Evolutionary conservation across 2,888 invertebrate genomes (phyloP).

Genomic region (Heliconius ethilla): DNA sequence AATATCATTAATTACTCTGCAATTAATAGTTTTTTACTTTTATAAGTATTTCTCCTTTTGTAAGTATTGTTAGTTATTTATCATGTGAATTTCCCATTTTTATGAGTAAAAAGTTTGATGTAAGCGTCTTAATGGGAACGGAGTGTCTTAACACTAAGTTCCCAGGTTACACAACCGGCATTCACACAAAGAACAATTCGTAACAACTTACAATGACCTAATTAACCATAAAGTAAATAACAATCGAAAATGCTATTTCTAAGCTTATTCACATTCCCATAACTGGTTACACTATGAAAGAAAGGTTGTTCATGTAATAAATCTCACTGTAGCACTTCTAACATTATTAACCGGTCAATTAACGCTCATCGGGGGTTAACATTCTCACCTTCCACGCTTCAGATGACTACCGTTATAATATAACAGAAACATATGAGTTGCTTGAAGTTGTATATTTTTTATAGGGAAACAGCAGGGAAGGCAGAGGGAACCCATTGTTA

Average conservation of each 20-base stretch:
- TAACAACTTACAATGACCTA: no score
- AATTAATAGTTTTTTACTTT: no score
- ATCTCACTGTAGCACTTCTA: constrained; percentile 18
- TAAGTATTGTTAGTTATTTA: no score
- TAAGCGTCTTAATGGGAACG: no score
- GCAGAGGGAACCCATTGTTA: no score
- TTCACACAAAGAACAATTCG: no score
- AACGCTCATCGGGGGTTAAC: constrained; percentile 24
- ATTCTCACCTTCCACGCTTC: constrained; percentile 18
- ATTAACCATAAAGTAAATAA: background rate
- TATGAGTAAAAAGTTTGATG: no score
- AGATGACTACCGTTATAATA: constrained; percentile 16
- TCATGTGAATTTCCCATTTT: no score
- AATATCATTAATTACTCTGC: background rate
- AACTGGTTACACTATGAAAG: background rate
- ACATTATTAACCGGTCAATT: constrained; percentile 24
- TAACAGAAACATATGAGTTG: background rate
- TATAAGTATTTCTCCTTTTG: no score
- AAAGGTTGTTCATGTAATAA: constrained; percentile 20
- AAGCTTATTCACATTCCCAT: background rate
- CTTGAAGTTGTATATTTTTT: background rate
- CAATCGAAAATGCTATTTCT: background rate
- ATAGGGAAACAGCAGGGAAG: no score
- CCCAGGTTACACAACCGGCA: no score
- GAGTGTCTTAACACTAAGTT: no score